A percentile compares a stretch with the other conserved stretches of the same genome.
phyloP scores from a whole-genome alignment of 2,113 vertebrate genomes.

The Chaetodon trifascialis region DNA sequence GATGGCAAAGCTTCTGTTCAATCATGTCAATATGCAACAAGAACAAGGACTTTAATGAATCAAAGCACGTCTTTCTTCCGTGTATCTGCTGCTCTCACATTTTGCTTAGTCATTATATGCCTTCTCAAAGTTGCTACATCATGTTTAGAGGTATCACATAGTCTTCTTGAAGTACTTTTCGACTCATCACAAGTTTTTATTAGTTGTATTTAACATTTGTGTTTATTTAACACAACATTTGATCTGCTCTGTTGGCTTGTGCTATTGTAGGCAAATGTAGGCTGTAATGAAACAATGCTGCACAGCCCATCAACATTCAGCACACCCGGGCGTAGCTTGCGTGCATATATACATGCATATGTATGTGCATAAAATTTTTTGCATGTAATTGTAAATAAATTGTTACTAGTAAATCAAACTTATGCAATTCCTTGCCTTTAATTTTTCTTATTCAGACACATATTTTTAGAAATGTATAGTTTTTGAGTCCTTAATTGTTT shows the following conservation, averaged over 20 bases:
- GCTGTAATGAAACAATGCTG: background rate
- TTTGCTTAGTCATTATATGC: background rate
- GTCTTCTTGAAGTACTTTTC: background rate
- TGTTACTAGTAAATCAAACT: background rate
- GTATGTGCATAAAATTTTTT: background rate
- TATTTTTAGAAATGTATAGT: background rate
- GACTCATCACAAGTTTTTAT: background rate
- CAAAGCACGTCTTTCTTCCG: constrained; percentile 5
- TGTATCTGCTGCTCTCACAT: constrained; percentile 16
- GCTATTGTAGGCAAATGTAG: background rate
- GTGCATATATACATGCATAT: background rate
- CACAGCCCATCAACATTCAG: background rate
- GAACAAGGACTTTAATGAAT: constrained; percentile 16
- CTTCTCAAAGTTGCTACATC: background rate
- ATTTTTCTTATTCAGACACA: background rate
- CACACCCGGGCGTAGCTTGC: background rate
- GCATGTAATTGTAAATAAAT: background rate
- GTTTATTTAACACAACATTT: too few species aligned
- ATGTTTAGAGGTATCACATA: background rate
- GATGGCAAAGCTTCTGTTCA: constrained; percentile 9
- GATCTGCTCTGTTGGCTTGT: background rate
- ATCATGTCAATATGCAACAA: constrained; percentile 27
- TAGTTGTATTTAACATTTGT: background rate
- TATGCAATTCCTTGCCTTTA: background rate
- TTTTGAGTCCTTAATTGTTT: background rate